Base-by-base conservation (phyloP, 2,113 vertebrate species). In the Brachypodius melanocephalos region DNA sequence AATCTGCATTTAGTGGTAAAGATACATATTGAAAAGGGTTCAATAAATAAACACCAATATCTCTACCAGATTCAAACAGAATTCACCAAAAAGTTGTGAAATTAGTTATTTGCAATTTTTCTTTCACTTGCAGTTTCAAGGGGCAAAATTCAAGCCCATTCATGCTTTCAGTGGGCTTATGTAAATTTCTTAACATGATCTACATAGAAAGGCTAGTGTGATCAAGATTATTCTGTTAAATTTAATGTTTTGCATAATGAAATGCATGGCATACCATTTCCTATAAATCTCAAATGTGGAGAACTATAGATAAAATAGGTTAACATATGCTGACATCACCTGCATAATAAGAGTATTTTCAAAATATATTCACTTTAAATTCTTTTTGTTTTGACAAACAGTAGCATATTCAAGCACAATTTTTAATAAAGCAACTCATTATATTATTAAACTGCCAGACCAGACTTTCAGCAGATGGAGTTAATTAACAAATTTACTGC, bases 401-500 rank as follows among this genome's bases (percentile, higher is more conserved):
- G 82, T 63, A 95, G 75, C 57, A 69, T 42, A 84, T 78, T 49
- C 31, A 90, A 31, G 28, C 61, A 72, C 28, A 54, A 59, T 61
- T 85, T 90, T 86, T 45, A 88, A 93, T 77, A 96, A 91, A 87
- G 36, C 29, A 67, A 63, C 52, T 90, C 34, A 17, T 73, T 69
- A 62, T 32, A 65, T 71, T 85, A 72, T 88, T 84, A 73, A 94
- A 85, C 31, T 52, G 6, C 34, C 54, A 84, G 43, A 71, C 48
- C 80, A 96, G n/a, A 31, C 62, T 91, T 88, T 45, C 88, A 90
- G 71, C 88, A 95, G 94, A 89, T 84, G 95, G 94, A 71, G 45
- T 88, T 88, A 89, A 95, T 94, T 92, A 95, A 40, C 14, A 42
- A 90, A 73, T 3, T 7, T 13, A 85, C 48, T 46, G 78, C 26